Percentiles rank a stretch among this genome's conserved stretches.
Evolutionary conservation across 2,113 vertebrate species (phyloP).

Genomic region (Laterallus jamaicensis): DNA sequence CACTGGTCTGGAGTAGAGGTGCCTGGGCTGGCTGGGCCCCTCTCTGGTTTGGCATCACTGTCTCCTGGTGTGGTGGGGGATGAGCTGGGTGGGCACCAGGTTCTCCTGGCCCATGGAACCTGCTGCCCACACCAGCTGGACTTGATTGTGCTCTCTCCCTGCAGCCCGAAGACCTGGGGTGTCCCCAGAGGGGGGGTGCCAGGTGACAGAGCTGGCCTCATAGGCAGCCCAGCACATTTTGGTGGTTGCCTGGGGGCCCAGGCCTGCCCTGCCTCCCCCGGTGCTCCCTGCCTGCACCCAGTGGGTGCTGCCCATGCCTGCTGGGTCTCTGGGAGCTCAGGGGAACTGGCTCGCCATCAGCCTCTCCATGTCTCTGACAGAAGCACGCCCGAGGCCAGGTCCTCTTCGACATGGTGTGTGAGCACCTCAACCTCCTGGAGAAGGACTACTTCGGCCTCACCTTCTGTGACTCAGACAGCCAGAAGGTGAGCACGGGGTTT

Average conservation of each 20-base stretch:
- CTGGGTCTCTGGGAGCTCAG: neutral
- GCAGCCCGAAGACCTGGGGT: accelerated
- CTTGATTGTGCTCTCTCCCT: accelerated
- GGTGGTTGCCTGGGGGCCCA: neutral
- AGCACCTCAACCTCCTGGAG: constrained; percentile 95
- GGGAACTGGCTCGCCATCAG: neutral
- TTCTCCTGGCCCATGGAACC: neutral
- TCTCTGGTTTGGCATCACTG: neutral
- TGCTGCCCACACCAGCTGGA: neutral
- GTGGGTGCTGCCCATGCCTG: neutral
- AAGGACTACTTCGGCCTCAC: constrained; percentile 97
- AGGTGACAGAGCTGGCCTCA: neutral
- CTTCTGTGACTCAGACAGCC: constrained; percentile 92
- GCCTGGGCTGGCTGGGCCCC: neutral
- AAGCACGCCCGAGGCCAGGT: constrained; percentile 92
- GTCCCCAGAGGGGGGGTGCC: neutral
- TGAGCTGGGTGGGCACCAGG: neutral
- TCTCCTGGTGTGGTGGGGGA: neutral
- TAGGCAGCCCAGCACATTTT: neutral
- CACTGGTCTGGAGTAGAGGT: neutral
- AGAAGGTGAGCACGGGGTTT: constrained; percentile 84
- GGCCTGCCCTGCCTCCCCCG: neutral
- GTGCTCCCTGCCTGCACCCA: neutral
- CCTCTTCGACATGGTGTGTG: constrained; percentile 91
- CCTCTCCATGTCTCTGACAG: constrained; percentile 65